Conservation (phyloP, 2,888 invertebrate species). For the Oithona nana region DNA sequence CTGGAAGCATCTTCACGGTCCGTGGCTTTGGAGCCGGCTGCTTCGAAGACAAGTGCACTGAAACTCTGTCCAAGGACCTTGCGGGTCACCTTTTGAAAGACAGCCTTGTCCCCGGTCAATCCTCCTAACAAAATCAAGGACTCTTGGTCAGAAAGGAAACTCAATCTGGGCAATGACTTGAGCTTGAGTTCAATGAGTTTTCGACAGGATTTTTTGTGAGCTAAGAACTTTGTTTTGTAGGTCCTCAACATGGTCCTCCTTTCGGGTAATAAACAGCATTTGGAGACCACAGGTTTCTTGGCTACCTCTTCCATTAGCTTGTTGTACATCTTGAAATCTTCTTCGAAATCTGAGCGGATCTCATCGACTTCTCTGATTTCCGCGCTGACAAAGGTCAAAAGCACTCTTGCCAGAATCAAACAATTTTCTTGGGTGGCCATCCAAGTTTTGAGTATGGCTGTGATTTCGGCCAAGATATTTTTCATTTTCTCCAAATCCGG, state of each 20-base stretch:
- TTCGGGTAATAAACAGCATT: not conserved
- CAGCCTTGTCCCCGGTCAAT: not conserved
- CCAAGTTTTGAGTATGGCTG: not conserved
- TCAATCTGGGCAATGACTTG: not conserved
- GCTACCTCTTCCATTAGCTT: slow-evolving; percentile 3
- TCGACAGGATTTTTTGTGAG: not conserved
- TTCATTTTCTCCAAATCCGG: not conserved
- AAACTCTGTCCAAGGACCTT: slow-evolving; percentile 9
- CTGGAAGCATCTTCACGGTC: not conserved
- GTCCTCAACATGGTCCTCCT: not conserved
- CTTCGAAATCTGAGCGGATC: not conserved
- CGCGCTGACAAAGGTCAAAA: not conserved
- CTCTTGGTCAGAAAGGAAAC: slow-evolving; percentile 8
- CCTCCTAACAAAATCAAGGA: slow-evolving; percentile 6
- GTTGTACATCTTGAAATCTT: slow-evolving; percentile 5
- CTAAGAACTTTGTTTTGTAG: not conserved
- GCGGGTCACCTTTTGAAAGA: not conserved
- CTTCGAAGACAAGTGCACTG: not conserved
- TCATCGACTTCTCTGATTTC: not conserved
- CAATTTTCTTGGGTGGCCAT: not conserved
- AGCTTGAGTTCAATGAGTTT: not conserved
- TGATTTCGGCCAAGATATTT: not conserved
- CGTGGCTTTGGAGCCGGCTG: no score
- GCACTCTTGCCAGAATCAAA: not conserved
- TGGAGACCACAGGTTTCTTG: not conserved